phyloP scores from a whole-genome alignment of 2,797 vertebrate species.

The Chelon labrosus region DNA sequence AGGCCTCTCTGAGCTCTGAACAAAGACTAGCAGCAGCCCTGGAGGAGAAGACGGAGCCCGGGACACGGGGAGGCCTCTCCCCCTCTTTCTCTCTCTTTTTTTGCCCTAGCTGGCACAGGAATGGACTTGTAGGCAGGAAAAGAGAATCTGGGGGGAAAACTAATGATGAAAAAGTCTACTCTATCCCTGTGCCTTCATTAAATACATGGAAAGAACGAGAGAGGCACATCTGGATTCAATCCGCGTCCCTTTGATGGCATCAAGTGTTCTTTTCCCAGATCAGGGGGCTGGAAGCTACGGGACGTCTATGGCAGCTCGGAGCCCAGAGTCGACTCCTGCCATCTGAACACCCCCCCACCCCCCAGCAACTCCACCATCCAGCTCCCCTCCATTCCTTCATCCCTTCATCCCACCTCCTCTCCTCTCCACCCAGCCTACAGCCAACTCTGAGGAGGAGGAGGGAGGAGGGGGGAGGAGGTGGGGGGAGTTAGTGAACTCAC shows the following conservation, averaged over 20 bases:
- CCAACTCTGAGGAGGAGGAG: no score
- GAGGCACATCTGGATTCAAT: slow-evolving; percentile 98
- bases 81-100: slow-evolving; percentile 14
- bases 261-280: slow-evolving; percentile 98
- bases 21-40: slow-evolving; percentile 59
- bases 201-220: slow-evolving; percentile 95
- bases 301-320: slow-evolving; percentile 90
- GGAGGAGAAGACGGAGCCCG: slow-evolving; percentile 48
- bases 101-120: slow-evolving; percentile 69
- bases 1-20: slow-evolving; percentile 53
- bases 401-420: slow-evolving; percentile 11
- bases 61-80: slow-evolving; percentile 52
- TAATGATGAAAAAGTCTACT: slow-evolving; percentile 96
- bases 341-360: slow-evolving; percentile 63
- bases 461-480: no score
- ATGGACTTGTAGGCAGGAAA: slow-evolving; percentile 80
- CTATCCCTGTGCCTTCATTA: slow-evolving; percentile 95
- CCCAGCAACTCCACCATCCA: neutral
- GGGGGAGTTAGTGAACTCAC: no score
- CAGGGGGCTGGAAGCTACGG: slow-evolving; percentile 91
- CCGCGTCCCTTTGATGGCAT: slow-evolving; percentile 97
- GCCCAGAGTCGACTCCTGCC: slow-evolving; percentile 82
- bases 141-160: slow-evolving; percentile 86
- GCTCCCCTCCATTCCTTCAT: slow-evolving; percentile 19
- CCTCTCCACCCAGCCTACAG: slow-evolving; percentile 10